A percentile compares a stretch with the other conserved stretches of the same genome.
These are phyloP conservation scores for Alosa sapidissima DNA, from an alignment of 2,797 vertebrate species.

Conservation along the genomic window DNA sequence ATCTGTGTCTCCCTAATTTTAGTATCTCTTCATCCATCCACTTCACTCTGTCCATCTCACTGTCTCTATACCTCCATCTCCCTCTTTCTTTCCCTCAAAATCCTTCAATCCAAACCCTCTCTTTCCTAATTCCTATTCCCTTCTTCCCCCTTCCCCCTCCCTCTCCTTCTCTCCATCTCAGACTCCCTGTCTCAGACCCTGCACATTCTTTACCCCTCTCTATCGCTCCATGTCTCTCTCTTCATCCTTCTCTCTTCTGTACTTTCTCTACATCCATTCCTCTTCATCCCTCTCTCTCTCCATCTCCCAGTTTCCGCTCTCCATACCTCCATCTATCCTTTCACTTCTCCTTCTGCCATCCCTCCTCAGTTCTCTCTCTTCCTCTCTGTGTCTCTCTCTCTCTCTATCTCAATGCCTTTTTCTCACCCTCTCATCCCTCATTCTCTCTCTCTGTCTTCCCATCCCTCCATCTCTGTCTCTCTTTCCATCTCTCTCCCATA, in stretches of 20 bases:
- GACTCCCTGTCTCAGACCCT: neutral
- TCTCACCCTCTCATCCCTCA: neutral
- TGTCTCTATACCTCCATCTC: neutral
- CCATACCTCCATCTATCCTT: neutral
- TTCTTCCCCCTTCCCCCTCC: neutral
- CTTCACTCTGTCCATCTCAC: neutral
- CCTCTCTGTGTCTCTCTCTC: neutral
- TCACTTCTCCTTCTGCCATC: neutral
- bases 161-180: neutral
- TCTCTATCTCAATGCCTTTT: slow-evolving; percentile 31
- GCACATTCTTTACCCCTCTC: neutral
- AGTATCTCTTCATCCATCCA: no score
- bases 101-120: neutral
- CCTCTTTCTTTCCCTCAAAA: neutral
- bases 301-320: neutral
- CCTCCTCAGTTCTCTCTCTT: neutral
- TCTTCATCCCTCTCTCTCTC: neutral
- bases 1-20: neutral
- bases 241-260: neutral
- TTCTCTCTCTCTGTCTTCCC: slow-evolving; percentile 32
- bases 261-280: neutral
- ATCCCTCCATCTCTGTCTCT: slow-evolving; percentile 34
- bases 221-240: neutral
- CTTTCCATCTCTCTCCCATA: slow-evolving; percentile 41
- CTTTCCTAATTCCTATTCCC: neutral